Base-by-base conservation (phyloP, 2,797 vertebrate genomes). In the Eupleurogrammus muticus region DNA sequence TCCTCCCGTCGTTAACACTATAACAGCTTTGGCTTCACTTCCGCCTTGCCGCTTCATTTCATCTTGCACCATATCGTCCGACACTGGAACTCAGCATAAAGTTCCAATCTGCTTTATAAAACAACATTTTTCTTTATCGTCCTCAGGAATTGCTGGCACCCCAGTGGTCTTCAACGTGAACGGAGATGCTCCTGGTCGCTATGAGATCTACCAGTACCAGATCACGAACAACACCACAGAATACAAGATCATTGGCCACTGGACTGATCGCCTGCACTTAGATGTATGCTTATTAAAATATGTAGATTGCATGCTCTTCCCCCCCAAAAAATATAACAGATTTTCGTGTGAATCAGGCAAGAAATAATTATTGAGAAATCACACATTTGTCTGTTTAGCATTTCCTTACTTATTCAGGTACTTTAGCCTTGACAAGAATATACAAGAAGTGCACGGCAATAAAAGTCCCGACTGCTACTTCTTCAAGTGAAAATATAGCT, bases 131-230 rank as follows among this genome's bases (percentile, higher is more conserved):
- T 11, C n/a, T 64, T 52, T 74, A 36, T 50, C 32, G 19, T 84
- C 54, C 48, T 24, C 73, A 98, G 97, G 97, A 87, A 98, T 97
- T 5, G 97, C 96, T 4, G 96, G 96, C 59, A 97, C 95, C 46
- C 96, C 97, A 0, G 97, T 98, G 90, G 94, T 96, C 0, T 99
- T 98, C 91, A 99, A 98, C 0, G 95, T 96, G 89, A 98, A 99
- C 0, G 97, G 97, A 53, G 97, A 99, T 0, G 96, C 97, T 0
- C 97, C 97, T 0, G 97, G 97, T 13, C 97, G 96, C 52, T 99
- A 99, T 0, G 97, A 98, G 85, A 97, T 99, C 91, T 99, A 97
- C 89, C 97, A 99, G 82, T 99, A 99, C 88, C 97, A 99, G 92
- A 94, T 96, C 47, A 93, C 89, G 71, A 97, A 96, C 13, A 92